These are phyloP conservation scores for Solea senegalensis DNA, from an alignment of 2,113 vertebrate species.

Conservation along the genomic window DNA sequence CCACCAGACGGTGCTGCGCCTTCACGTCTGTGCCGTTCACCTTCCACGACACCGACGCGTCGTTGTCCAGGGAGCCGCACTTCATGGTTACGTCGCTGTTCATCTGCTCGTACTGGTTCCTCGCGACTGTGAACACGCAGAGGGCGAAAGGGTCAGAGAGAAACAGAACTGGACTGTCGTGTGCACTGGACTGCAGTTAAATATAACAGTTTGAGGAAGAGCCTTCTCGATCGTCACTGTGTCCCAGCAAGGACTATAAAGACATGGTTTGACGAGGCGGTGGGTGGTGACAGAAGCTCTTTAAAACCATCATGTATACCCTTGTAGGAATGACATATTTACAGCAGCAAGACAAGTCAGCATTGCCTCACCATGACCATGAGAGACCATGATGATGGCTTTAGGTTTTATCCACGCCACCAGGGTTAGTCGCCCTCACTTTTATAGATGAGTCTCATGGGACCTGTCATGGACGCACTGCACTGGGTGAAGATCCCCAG, in stretches of 20 bases:
- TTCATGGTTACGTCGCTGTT: slow-evolving; percentile 91
- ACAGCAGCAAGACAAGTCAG: too few species aligned
- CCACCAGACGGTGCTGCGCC: slow-evolving; percentile 80
- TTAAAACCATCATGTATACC: too few species aligned
- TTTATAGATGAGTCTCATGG: background rate
- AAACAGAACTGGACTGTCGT: background rate
- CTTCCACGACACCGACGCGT: slow-evolving; percentile 90
- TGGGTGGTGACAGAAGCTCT: too few species aligned
- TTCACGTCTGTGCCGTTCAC: slow-evolving; percentile 91
- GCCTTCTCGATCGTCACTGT: too few species aligned
- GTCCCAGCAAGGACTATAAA: too few species aligned
- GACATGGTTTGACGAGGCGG: too few species aligned
- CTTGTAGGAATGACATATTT: too few species aligned
- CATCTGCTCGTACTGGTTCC: slow-evolving; percentile 88
- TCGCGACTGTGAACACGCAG: slow-evolving; percentile 79
- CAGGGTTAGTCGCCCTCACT: slow-evolving; percentile 38
- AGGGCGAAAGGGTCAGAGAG: background rate
- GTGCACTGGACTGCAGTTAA: too few species aligned
- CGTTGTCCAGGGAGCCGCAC: slow-evolving; percentile 89
- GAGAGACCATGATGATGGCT: slow-evolving; percentile 15
- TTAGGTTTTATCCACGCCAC: slow-evolving; percentile 20
- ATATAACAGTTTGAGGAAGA: too few species aligned
- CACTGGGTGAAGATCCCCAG: background rate
- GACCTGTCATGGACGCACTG: too few species aligned
- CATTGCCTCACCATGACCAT: slow-evolving; percentile 14